These are phyloP conservation scores for Amiota minor DNA, from an alignment of 2,888 invertebrate genomes.

Conservation along the genomic window DNA sequence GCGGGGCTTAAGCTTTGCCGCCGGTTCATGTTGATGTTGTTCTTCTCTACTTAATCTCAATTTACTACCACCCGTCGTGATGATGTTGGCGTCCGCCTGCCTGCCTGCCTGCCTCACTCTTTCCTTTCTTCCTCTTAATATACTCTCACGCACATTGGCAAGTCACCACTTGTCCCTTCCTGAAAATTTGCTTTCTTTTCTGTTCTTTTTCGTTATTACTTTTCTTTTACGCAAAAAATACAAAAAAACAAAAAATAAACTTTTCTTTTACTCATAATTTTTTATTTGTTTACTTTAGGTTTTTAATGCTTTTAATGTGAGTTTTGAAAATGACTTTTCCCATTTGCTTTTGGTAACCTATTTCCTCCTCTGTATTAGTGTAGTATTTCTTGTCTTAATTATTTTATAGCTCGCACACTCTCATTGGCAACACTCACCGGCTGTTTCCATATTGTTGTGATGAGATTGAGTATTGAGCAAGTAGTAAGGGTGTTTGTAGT, in stretches of 20 bases:
- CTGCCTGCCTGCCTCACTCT: not conserved
- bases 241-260: too few relatives aligned
- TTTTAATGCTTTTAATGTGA: constrained; percentile 34
- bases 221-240: constrained; percentile 33
- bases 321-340: constrained; percentile 18
- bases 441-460: not conserved
- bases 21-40: not conserved
- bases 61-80: constrained; percentile 26
- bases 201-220: not conserved
- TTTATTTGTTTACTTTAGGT: constrained; percentile 32
- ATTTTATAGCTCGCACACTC: constrained; percentile 51
- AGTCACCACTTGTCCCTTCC: not conserved
- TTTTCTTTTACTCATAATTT: constrained; percentile 48
- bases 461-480: not conserved
- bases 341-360: too few relatives aligned
- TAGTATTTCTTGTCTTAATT: constrained; percentile 49
- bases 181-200: not conserved
- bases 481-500: too few relatives aligned
- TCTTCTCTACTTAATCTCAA: constrained; percentile 45
- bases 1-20: constrained; percentile 3
- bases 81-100: not conserved
- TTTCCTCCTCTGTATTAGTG: not conserved
- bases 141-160: not conserved
- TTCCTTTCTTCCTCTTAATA: not conserved
- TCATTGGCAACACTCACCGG: constrained; percentile 41